Conservation (phyloP, 1,140 invertebrate genomes). For the Lethocerus indicus region DNA sequence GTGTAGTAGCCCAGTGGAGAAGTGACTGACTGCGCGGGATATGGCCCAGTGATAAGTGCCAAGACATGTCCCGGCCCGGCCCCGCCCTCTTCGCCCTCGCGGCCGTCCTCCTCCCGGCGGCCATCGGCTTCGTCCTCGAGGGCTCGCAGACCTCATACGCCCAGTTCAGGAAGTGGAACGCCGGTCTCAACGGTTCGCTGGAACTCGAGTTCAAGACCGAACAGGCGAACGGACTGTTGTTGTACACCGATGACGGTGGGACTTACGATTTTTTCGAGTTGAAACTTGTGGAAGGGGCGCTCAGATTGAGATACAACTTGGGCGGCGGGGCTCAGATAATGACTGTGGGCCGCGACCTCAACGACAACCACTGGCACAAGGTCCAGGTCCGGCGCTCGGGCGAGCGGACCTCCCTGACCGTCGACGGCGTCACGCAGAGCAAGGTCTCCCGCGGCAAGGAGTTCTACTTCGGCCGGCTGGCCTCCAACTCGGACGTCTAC, state of each 20-base stretch:
- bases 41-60: no score
- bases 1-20: no score
- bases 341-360: conserved; percentile 65
- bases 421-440: conserved; percentile 59
- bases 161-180: conserved; percentile 80
- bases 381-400: conserved; percentile 55
- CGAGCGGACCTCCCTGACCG: conserved; percentile 60
- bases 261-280: conserved; percentile 90
- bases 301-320: conserved; percentile 74
- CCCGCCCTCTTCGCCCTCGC: neutral
- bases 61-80: no score
- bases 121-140: conserved; percentile 52
- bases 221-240: conserved; percentile 68
- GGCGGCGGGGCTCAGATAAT: conserved; percentile 74
- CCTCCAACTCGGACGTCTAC: conserved; percentile 77
- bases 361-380: conserved; percentile 83
- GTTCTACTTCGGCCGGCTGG: conserved; percentile 68
- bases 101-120: conserved; percentile 18
- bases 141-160: conserved; percentile 73
- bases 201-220: conserved; percentile 86
- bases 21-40: no score
- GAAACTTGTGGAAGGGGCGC: conserved; percentile 75
- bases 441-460: conserved; percentile 64
- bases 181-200: conserved; percentile 65
- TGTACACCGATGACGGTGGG: conserved; percentile 88